A percentile compares a stretch with the other conserved stretches of the same genome.
Conservation (phyloP, 2,888 invertebrate species). For the Eucera pruinosa region DNA sequence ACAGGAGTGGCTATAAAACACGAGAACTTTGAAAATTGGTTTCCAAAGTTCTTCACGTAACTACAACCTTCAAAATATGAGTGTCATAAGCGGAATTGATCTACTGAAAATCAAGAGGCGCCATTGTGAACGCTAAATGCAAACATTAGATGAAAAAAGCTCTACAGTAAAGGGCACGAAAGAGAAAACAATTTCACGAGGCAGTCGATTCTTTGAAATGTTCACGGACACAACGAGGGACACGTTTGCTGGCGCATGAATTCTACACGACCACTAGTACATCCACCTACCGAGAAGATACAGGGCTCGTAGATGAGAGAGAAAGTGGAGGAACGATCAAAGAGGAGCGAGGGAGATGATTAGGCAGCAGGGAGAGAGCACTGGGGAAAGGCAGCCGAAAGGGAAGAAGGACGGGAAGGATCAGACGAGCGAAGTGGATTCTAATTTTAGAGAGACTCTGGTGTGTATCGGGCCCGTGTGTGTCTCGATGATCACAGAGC, state of each 20-base stretch:
- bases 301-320: neutral
- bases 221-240: neutral
- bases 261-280: constrained; percentile 24
- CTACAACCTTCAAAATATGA: neutral
- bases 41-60: neutral
- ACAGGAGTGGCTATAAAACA: constrained; percentile 9
- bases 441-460: constrained; percentile 72
- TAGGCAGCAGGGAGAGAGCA: constrained; percentile 45
- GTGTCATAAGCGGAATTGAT: neutral
- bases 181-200: constrained; percentile 40
- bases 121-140: neutral
- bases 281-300: neutral
- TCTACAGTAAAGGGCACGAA: neutral
- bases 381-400: constrained; percentile 32
- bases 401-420: constrained; percentile 64
- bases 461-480: constrained; percentile 50
- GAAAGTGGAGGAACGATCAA: constrained; percentile 55
- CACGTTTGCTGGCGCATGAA: constrained; percentile 19
- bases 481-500: constrained; percentile 53
- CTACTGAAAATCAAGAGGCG: neutral
- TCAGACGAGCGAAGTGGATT: constrained; percentile 74
- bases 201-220: constrained; percentile 19
- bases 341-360: constrained; percentile 60
- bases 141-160: neutral
- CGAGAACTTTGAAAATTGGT: constrained; percentile 20